Evolutionary conservation across 2,113 vertebrate genomes (phyloP).

Genomic region (Dipodomys spectabilis): DNA sequence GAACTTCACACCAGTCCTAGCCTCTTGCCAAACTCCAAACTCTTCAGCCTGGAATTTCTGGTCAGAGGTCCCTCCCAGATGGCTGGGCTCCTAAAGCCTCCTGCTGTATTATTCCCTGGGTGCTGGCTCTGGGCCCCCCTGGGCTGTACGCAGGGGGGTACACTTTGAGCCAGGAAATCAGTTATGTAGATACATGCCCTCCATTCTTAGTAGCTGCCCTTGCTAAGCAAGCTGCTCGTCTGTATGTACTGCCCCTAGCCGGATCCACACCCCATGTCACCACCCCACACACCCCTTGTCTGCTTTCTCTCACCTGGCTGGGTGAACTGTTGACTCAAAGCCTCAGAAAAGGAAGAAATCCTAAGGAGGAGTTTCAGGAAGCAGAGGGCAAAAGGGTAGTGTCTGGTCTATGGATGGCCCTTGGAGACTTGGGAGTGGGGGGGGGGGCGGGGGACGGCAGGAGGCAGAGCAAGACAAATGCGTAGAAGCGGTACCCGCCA

Average conservation of each 20-base stretch:
- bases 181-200: neutral
- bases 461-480: neutral
- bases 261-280: no score
- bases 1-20: neutral
- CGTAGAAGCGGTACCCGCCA: neutral
- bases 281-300: neutral
- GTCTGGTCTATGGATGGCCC: neutral
- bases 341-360: slow-evolving; percentile 1
- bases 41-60: slow-evolving; percentile 37
- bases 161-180: neutral
- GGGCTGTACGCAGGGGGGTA: neutral
- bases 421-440: neutral
- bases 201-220: neutral
- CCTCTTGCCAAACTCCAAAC: slow-evolving; percentile 33
- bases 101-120: neutral
- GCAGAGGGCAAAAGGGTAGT: neutral
- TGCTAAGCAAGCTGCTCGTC: neutral
- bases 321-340: slow-evolving; percentile 1
- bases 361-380: neutral
- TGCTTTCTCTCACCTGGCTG: neutral
- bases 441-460: no score
- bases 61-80: neutral
- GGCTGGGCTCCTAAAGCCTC: neutral
- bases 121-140: neutral
- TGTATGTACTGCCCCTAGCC: neutral